Conservation (phyloP, 2,797 vertebrate genomes). For the Myiotriccus ornatus region DNA sequence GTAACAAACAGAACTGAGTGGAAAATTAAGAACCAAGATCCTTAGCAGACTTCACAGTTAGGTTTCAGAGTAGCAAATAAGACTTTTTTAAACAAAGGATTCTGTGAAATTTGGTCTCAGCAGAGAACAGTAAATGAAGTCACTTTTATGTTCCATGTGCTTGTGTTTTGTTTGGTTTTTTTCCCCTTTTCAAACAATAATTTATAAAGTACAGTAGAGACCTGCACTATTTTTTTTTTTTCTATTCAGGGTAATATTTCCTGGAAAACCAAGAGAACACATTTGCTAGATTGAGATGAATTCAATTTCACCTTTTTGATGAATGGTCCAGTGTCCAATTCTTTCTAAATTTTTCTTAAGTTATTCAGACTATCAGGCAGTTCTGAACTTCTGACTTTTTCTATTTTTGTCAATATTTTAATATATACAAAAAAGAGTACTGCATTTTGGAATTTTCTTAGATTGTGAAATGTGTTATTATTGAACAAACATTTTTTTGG, state of each 20-base stretch:
- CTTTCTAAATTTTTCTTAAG: not conserved
- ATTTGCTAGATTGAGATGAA: not conserved
- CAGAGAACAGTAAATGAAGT: not conserved
- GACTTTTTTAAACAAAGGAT: not conserved
- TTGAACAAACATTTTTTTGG: not conserved
- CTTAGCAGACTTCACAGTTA: not conserved
- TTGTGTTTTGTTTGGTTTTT: not conserved
- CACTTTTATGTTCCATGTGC: not conserved
- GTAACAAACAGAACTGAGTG: not conserved
- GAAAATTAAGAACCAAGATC: not conserved
- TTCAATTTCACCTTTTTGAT: not conserved
- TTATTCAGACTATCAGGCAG: not conserved
- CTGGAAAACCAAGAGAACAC: not conserved
- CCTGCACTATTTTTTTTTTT: not conserved
- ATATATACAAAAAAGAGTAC: fast-evolving
- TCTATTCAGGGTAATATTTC: not conserved
- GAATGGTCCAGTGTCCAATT: not conserved
- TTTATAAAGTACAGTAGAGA: not conserved
- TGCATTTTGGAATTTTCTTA: not conserved
- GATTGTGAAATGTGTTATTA: not conserved
- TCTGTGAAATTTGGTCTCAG: not conserved
- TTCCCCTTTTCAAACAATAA: not conserved
- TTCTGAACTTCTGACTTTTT: not conserved
- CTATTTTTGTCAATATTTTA: not conserved
- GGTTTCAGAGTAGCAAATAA: not conserved